phyloP scores from a whole-genome alignment of 2,797 vertebrate species.

The Capromys pilorides region DNA sequence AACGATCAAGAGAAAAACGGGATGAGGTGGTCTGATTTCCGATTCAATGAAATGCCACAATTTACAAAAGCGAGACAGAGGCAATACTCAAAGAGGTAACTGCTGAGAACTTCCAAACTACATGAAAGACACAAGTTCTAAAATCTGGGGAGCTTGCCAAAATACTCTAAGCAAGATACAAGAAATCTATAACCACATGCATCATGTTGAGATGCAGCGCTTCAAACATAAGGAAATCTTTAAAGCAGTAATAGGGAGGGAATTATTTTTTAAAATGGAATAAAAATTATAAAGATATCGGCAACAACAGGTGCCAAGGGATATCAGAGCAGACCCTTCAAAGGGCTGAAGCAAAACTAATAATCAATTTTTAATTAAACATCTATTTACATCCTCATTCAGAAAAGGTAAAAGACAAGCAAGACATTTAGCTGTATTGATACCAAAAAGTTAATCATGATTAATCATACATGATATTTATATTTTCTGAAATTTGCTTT shows the following conservation, averaged over 20 bases:
- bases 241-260: background rate
- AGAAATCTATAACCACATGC: background rate
- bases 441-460: background rate
- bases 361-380: background rate
- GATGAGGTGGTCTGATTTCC: background rate
- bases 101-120: background rate
- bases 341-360: background rate
- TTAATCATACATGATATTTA: background rate
- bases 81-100: background rate
- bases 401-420: background rate
- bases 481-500: slow-evolving; percentile 16
- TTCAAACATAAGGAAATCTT: slow-evolving; percentile 26
- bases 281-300: background rate
- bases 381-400: background rate
- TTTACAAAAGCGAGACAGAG: background rate
- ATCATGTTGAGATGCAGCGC: background rate
- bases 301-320: background rate
- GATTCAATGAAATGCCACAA: background rate
- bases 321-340: background rate
- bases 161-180: slow-evolving; percentile 2
- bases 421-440: background rate
- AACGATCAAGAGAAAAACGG: background rate
- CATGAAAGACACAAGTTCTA: background rate
- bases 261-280: background rate
- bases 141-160: background rate